These are phyloP conservation scores for Drosophila affinis DNA, from an alignment of 2,888 invertebrate genomes.

Conservation along the genomic window DNA sequence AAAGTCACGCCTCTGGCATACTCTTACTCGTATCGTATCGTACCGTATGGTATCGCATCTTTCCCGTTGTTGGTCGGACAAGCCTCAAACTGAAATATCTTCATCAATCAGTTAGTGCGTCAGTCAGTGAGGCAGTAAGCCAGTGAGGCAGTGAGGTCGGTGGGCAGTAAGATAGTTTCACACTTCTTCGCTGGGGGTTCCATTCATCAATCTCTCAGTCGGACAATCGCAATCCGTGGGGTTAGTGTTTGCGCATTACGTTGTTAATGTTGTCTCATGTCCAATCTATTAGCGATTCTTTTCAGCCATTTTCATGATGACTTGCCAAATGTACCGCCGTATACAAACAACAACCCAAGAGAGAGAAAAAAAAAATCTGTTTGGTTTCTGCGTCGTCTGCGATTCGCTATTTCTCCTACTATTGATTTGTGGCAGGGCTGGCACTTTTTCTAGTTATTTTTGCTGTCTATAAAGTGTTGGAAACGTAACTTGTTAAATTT, in stretches of 20 bases:
- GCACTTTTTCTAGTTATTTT: constrained; percentile 16
- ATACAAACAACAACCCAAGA: not conserved
- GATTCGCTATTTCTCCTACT: constrained; percentile 42
- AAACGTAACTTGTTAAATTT: constrained; percentile 50
- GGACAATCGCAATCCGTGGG: constrained; percentile 16
- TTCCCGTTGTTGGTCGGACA: constrained; percentile 6
- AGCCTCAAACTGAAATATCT: constrained; percentile 33
- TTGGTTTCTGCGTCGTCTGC: constrained; percentile 18
- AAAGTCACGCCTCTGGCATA: constrained; percentile 29
- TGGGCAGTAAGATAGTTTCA: constrained; percentile 12
- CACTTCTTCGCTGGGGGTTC: constrained; percentile 28
- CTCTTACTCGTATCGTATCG: not conserved
- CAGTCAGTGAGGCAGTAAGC: constrained; percentile 46
- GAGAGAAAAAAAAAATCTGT: constrained; percentile 1
- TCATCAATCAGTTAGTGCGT: constrained; percentile 51
- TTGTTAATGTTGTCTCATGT: constrained; percentile 46
- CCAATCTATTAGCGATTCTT: constrained; percentile 49
- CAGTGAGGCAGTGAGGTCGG: constrained; percentile 11
- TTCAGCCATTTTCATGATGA: constrained; percentile 53
- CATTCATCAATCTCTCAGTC: constrained; percentile 62
- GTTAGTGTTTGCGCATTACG: constrained; percentile 43
- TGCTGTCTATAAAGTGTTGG: constrained; percentile 20
- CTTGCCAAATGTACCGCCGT: constrained; percentile 50
- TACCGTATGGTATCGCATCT: no score
- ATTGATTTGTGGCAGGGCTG: constrained; percentile 18